These are phyloP conservation scores for Coregonus ussuriensis DNA, from an alignment of 2,797 vertebrate genomes.

Conservation along the genomic window DNA sequence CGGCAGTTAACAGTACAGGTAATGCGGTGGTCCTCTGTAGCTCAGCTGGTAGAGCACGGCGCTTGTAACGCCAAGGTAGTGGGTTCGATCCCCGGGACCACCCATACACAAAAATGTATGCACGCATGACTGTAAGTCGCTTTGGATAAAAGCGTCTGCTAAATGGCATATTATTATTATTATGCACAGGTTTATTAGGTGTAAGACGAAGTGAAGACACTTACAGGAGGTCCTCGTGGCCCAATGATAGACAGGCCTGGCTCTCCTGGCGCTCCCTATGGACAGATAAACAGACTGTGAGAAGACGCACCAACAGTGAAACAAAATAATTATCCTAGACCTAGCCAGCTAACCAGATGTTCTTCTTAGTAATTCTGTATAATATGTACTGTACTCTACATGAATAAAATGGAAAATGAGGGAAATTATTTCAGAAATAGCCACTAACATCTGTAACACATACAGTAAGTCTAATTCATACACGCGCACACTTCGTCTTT, in stretches of 20 bases:
- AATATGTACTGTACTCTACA: background rate
- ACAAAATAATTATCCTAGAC: slow-evolving; percentile 5
- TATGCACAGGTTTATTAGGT: slow-evolving; percentile 33
- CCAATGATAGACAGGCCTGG: slow-evolving; percentile 96
- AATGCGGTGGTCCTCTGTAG: too few species aligned
- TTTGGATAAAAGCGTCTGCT: too few species aligned
- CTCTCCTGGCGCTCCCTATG: slow-evolving; percentile 91
- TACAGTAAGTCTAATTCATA: slow-evolving; percentile 10
- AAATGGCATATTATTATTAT: too few species aligned
- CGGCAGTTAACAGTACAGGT: slow-evolving; percentile 8
- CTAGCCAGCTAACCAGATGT: background rate
- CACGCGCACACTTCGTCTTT: background rate
- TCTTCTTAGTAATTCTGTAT: slow-evolving; percentile 13
- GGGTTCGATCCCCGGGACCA: too few species aligned
- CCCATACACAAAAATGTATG: too few species aligned
- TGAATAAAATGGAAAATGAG: slow-evolving; percentile 3
- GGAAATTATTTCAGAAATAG: background rate
- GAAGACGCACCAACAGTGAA: slow-evolving; percentile 29
- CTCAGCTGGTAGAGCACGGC: too few species aligned
- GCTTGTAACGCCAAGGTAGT: too few species aligned
- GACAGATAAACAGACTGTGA: slow-evolving; percentile 60
- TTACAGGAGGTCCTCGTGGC: slow-evolving; percentile 96
- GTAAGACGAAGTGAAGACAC: slow-evolving; percentile 64
- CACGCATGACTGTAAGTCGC: too few species aligned
- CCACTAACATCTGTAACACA: slow-evolving; percentile 2